Evolutionary conservation across 2,113 vertebrate species (phyloP).

Genomic region (Pseudopodoces humilis): DNA sequence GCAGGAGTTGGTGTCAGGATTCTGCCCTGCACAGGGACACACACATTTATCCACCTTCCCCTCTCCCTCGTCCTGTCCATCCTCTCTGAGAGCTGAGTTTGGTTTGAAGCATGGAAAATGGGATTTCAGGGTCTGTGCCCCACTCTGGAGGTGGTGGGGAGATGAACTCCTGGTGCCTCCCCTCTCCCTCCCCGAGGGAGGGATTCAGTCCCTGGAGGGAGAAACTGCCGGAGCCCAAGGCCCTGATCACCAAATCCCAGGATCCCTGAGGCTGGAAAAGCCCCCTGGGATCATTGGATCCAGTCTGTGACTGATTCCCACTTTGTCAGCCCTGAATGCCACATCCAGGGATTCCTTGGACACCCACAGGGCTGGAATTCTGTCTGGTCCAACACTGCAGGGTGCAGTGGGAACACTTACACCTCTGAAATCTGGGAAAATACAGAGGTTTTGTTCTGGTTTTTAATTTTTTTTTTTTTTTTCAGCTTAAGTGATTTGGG

Average conservation of each 20-base stretch:
- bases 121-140: not conserved
- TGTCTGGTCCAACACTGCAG: not conserved
- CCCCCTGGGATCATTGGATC: not conserved
- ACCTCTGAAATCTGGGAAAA: not conserved
- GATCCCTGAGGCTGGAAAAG: not conserved
- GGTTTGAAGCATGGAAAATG: accelerated
- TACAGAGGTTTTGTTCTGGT: not conserved
- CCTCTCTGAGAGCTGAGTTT: accelerated
- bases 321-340: no score
- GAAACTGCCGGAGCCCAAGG: not conserved
- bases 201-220: accelerated
- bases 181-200: not conserved
- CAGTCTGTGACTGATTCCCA: not conserved
- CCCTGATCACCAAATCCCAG: not conserved
- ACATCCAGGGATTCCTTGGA: not conserved
- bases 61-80: accelerated
- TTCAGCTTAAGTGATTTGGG: not conserved
- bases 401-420: accelerated
- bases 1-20: not conserved
- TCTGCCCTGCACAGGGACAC: accelerated
- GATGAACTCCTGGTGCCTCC: not conserved
- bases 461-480: not conserved
- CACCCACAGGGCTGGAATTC: not conserved
- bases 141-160: accelerated
- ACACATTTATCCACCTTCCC: accelerated